Conservation (phyloP, 1,140 invertebrate species). For the Brachionus koreanus region DNA sequence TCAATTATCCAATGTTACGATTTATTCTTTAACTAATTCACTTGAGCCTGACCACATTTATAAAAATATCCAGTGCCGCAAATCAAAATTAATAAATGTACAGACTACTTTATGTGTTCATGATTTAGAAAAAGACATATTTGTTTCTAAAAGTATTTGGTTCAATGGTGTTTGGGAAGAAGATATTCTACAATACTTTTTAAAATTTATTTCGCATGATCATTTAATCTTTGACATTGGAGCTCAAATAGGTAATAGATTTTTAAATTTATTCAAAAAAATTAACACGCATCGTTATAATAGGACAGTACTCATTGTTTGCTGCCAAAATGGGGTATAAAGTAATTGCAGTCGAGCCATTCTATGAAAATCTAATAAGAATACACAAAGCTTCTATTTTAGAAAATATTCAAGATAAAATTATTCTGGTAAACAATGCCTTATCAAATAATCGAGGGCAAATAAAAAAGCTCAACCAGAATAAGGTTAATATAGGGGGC, state of each 20-base stretch:
- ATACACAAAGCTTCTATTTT: neutral
- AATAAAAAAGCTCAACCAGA: neutral
- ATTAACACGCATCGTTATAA: neutral
- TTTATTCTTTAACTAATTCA: no score
- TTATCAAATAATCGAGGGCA: neutral
- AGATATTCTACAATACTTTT: neutral
- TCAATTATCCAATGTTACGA: no score
- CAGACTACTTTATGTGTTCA: neutral
- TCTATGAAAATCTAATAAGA: neutral
- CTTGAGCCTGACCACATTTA: no score
- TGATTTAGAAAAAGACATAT: neutral
- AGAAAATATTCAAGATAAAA: neutral
- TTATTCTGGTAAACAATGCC: neutral
- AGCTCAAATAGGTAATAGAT: neutral
- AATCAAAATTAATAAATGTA: neutral
- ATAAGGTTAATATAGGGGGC: no score
- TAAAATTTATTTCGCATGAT: neutral
- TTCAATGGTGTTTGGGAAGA: neutral
- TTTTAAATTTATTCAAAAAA: no score
- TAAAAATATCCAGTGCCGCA: neutral
- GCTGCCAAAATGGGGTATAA: neutral
- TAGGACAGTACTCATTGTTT: neutral
- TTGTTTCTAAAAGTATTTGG: neutral
- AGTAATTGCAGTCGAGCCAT: neutral
- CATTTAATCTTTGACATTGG: neutral